A percentile compares a stretch with the other conserved stretches of the same genome.
phyloP scores from a whole-genome alignment of 2,888 invertebrate genomes.

The Hydrotaea cyrtoneurina region DNA sequence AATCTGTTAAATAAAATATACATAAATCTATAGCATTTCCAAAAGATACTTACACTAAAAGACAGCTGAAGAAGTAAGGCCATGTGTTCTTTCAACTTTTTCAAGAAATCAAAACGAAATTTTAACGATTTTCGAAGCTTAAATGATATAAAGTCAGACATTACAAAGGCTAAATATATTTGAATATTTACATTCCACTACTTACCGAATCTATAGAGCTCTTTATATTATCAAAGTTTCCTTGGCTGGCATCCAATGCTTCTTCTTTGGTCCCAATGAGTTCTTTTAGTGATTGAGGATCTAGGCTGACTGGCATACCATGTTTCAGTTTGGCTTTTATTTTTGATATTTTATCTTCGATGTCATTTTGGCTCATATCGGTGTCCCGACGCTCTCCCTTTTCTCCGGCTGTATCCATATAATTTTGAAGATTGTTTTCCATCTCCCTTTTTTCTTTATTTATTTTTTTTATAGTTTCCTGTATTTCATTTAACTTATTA shows the following conservation, averaged over 20 bases:
- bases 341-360: slow-evolving; percentile 77
- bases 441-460: slow-evolving; percentile 64
- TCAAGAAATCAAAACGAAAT: slow-evolving; percentile 80
- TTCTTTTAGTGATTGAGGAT: slow-evolving; percentile 73
- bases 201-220: slow-evolving; percentile 80
- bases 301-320: slow-evolving; percentile 73
- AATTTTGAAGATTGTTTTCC: slow-evolving; percentile 62
- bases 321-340: slow-evolving; percentile 75
- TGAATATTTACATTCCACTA: background rate
- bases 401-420: slow-evolving; percentile 71
- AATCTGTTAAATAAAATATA: background rate
- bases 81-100: slow-evolving; percentile 81
- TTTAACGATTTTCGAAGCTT: slow-evolving; percentile 79
- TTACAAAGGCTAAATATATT: background rate
- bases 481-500: slow-evolving; percentile 62
- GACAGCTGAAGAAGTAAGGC: slow-evolving; percentile 81
- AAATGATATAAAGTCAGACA: slow-evolving; percentile 51
- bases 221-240: slow-evolving; percentile 71
- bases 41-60: slow-evolving; percentile 77
- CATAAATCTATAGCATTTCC: background rate
- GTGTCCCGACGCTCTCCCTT: slow-evolving; percentile 76
- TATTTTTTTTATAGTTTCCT: slow-evolving; percentile 52
- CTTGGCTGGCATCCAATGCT: slow-evolving; percentile 69
- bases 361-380: slow-evolving; percentile 78
- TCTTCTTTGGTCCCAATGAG: slow-evolving; percentile 80